These are phyloP conservation scores for Mus spretus DNA, from an alignment of 2,797 vertebrate genomes.

Conservation along the genomic window DNA sequence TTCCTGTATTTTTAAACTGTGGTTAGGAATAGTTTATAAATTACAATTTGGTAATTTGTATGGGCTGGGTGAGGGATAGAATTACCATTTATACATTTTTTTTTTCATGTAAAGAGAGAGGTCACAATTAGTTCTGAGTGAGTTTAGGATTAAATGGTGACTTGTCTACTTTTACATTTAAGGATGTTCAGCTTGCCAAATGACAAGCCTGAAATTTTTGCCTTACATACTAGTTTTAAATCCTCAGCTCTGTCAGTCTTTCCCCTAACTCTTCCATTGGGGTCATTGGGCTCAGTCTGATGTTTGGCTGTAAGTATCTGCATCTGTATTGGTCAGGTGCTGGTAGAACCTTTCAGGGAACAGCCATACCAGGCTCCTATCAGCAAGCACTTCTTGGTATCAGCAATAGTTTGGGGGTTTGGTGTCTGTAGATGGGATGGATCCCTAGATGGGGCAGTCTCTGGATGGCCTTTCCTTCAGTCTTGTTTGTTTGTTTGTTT, in stretches of 20 bases:
- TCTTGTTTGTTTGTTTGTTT: too few species aligned
- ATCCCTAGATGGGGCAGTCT: too few species aligned
- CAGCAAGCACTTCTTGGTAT: too few species aligned
- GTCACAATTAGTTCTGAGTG: not conserved
- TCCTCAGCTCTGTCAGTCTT: not conserved
- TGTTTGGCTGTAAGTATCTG: too few species aligned
- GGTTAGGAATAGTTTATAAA: not conserved
- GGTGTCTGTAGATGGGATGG: too few species aligned
- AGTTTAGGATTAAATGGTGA: not conserved
- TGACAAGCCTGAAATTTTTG: not conserved
- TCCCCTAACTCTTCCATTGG: too few species aligned
- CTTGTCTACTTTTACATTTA: not conserved
- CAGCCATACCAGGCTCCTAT: too few species aligned
- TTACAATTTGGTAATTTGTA: not conserved
- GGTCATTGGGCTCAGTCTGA: too few species aligned
- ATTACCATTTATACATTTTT: not conserved
- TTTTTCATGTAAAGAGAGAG: not conserved
- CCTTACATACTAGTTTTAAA: not conserved
- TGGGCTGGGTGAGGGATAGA: not conserved
- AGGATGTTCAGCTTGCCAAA: not conserved
- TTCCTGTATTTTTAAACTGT: constrained; percentile 15
- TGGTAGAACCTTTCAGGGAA: too few species aligned
- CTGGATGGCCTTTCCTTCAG: too few species aligned
- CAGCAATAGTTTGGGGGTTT: too few species aligned
- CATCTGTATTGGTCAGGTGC: too few species aligned